phyloP scores from a whole-genome alignment of 2,113 vertebrate genomes.

The Megatriorchis doriae region DNA sequence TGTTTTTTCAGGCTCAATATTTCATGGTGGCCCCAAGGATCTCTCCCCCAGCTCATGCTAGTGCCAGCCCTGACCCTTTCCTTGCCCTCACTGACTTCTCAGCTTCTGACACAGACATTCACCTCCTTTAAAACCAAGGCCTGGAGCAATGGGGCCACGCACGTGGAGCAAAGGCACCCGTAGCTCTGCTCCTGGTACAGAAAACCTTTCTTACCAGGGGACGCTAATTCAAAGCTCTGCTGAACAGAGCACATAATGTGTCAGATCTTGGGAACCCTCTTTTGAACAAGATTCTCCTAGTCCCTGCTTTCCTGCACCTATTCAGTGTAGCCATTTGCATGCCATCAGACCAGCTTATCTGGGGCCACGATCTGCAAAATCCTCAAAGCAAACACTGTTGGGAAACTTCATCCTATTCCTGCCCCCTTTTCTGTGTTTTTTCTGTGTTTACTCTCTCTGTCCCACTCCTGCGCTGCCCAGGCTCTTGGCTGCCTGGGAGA shows the following conservation, averaged over 20 bases:
- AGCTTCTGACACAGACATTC: neutral
- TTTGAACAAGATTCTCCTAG: neutral
- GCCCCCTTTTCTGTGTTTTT: neutral
- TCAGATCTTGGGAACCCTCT: neutral
- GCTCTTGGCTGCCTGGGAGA: neutral
- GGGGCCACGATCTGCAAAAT: neutral
- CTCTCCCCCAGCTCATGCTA: neutral
- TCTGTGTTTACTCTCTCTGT: neutral
- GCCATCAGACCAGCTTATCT: neutral
- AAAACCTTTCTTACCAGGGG: neutral
- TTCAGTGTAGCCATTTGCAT: accelerated
- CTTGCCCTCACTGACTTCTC: neutral
- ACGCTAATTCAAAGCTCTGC: neutral
- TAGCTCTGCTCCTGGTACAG: neutral
- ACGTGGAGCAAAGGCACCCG: neutral
- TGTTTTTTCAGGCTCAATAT: neutral
- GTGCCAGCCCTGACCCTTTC: neutral
- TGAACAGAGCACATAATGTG: accelerated
- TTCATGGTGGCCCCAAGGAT: neutral
- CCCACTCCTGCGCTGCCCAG: neutral
- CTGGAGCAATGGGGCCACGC: neutral
- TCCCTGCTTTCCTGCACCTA: neutral
- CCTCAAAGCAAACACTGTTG: neutral
- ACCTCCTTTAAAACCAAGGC: neutral
- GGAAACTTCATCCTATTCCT: neutral